Conservation (phyloP, 2,113 vertebrate species). For the Echinops telfairi region DNA sequence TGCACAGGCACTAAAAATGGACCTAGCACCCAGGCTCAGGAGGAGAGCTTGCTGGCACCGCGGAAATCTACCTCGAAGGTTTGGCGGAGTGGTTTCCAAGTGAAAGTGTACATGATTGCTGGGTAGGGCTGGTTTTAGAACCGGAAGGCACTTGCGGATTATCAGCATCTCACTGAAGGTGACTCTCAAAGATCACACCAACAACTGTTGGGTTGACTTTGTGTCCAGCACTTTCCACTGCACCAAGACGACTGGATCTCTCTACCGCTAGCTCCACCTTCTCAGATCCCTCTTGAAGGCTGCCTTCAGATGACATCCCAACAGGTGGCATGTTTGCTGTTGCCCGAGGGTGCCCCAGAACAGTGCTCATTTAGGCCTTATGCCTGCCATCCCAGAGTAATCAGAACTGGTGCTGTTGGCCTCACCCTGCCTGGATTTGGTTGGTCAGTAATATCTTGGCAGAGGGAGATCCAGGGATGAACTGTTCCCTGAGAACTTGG, state of each 20-base stretch:
- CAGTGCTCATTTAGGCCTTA: neutral
- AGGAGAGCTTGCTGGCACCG: slow-evolving; percentile 4
- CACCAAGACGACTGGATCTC: neutral
- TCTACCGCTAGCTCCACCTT: neutral
- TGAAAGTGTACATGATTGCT: neutral
- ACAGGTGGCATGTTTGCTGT: neutral
- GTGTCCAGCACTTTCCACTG: neutral
- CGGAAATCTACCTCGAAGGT: neutral
- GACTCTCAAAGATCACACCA: neutral
- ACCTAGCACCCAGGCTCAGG: neutral
- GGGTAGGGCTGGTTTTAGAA: neutral
- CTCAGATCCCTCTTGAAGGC: neutral
- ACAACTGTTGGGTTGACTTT: neutral
- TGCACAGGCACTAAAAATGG: neutral
- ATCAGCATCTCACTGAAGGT: neutral
- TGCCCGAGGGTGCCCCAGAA: slow-evolving; percentile 8
- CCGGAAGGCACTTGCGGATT: neutral
- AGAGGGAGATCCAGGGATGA: neutral
- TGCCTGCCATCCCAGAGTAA: neutral
- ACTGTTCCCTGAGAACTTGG: neutral
- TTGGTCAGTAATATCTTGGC: slow-evolving; percentile 16
- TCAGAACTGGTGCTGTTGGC: slow-evolving; percentile 27
- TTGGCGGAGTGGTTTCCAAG: neutral
- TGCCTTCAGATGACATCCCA: neutral
- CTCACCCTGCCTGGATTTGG: slow-evolving; percentile 25